These are phyloP conservation scores for Shinisaurus crocodilurus DNA, from an alignment of 2,113 vertebrate species.

Conservation along the genomic window DNA sequence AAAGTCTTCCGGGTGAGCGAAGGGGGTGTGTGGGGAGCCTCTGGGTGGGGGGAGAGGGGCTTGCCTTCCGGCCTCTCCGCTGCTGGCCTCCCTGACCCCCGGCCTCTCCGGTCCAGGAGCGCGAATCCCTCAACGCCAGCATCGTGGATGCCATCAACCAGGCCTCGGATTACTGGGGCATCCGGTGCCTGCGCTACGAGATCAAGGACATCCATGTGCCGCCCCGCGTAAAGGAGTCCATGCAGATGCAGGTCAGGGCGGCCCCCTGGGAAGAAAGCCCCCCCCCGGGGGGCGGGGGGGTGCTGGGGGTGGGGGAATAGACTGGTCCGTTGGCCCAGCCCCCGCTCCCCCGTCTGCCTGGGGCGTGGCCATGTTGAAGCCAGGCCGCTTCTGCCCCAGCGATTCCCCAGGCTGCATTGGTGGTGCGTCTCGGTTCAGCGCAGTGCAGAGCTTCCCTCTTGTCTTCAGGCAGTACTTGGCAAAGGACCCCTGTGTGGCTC, in stretches of 20 bases:
- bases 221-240: constrained; percentile 93
- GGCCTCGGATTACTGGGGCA: constrained; percentile 95
- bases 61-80: no score
- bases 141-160: constrained; percentile 97
- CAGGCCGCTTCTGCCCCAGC: accelerated
- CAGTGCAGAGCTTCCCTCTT: background rate
- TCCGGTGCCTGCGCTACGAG: constrained; percentile 94
- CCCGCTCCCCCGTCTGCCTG: no score
- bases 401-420: background rate
- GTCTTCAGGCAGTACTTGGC: background rate
- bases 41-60: background rate
- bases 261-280: background rate
- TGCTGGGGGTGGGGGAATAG: background rate
- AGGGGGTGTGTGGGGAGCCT: background rate
- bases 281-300: accelerated
- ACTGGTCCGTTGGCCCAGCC: no score
- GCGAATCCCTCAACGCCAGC: constrained; percentile 90
- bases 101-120: constrained; percentile 80
- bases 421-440: accelerated
- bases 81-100: background rate
- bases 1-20: constrained; percentile 93
- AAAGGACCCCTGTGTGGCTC: background rate
- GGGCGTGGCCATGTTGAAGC: background rate
- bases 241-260: constrained; percentile 95
- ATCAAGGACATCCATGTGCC: constrained; percentile 99